Percentiles rank a stretch among this genome's conserved stretches.
phyloP scores from a whole-genome alignment of 2,113 vertebrate genomes.

The Talpa occidentalis region DNA sequence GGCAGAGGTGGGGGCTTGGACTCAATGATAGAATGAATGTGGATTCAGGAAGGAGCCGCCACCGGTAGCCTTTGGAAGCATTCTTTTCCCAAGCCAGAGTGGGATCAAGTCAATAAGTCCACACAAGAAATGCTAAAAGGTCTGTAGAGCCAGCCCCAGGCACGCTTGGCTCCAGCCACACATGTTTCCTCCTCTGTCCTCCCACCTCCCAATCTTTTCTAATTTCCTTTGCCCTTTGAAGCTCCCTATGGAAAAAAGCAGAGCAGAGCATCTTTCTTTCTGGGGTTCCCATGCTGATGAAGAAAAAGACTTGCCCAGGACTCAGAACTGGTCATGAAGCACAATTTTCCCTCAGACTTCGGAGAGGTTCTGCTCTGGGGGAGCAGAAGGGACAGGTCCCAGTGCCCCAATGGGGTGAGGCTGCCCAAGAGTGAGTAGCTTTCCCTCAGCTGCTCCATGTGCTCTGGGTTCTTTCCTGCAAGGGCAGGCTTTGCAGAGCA shows the following conservation, averaged over 20 bases:
- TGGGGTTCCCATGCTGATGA: neutral
- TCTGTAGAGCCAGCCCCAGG: rapidly evolving
- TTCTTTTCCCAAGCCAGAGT: neutral
- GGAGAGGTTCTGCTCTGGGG: neutral
- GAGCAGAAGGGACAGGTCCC: neutral
- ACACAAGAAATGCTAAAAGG: rapidly evolving
- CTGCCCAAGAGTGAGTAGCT: neutral
- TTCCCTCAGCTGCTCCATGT: rapidly evolving
- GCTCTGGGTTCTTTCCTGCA: neutral
- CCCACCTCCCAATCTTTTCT: neutral
- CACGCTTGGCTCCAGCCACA: neutral
- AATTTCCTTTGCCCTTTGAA: neutral
- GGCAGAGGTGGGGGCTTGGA: neutral
- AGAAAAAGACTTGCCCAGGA: neutral
- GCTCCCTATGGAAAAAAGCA: neutral
- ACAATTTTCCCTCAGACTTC: neutral
- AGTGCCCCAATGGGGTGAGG: neutral
- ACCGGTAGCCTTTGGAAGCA: neutral
- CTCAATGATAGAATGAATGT: rapidly evolving
- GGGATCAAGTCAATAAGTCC: neutral
- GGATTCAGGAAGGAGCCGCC: neutral
- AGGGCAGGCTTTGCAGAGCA: neutral
- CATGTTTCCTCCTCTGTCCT: neutral
- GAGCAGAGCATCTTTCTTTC: neutral
- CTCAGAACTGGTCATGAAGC: neutral